Evolutionary conservation across 35 echinoderm and acorn worm genomes (phyloP).

Genomic region (Stichopus chloronotus): DNA sequence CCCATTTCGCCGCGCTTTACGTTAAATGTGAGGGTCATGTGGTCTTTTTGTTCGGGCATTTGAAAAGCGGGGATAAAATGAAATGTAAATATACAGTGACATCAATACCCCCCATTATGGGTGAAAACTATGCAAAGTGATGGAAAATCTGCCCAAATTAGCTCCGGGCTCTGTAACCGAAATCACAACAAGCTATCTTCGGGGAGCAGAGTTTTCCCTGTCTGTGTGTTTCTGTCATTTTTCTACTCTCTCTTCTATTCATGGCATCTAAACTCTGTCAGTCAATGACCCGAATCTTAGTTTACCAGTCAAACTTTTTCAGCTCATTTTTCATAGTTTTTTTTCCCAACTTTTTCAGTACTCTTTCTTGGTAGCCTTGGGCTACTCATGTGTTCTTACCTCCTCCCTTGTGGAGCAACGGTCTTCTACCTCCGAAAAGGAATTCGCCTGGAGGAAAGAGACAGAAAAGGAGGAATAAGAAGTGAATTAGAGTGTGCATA

Average conservation of each 20-base stretch:
- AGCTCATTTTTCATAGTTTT: constrained; percentile 18
- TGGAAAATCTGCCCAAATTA: constrained; percentile 19
- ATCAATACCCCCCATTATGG: constrained; percentile 55
- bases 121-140: constrained; percentile 5
- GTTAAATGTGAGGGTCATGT: constrained; percentile 25
- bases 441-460: constrained; percentile 32
- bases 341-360: background rate
- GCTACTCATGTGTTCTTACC: constrained; percentile 39
- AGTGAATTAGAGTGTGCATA: background rate
- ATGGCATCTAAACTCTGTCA: constrained; percentile 2
- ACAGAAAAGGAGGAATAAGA: constrained; percentile 9
- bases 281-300: constrained; percentile 31
- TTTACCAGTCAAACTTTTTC: constrained; percentile 46
- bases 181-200: constrained; percentile 37
- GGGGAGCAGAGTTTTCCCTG: constrained; percentile 29
- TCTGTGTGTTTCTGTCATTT: constrained; percentile 26
- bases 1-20: background rate
- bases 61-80: constrained; percentile 44
- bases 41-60: constrained; percentile 23
- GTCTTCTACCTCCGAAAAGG: constrained; percentile 35
- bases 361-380: background rate
- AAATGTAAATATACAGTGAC: constrained; percentile 48
- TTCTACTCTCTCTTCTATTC: constrained; percentile 35
- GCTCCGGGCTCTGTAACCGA: background rate
- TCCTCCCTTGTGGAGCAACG: constrained; percentile 30